phyloP scores from a whole-genome alignment of 2,888 invertebrate genomes.

The Acronicta aceris region DNA sequence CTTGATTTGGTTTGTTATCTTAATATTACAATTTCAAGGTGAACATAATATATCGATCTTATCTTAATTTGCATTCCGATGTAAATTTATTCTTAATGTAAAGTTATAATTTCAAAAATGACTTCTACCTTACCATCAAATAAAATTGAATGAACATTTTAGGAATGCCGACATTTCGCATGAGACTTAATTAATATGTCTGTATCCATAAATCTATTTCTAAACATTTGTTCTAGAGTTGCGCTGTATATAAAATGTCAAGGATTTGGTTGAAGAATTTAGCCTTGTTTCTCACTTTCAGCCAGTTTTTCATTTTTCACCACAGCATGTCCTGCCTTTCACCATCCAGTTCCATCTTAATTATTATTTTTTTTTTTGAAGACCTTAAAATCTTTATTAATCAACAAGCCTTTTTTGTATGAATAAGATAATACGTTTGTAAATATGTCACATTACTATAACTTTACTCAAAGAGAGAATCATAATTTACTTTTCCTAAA shows the following conservation, averaged over 20 bases:
- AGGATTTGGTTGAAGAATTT: conserved; percentile 17
- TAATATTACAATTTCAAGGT: conserved; percentile 39
- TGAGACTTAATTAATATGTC: too few species aligned
- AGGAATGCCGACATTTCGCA: too few species aligned
- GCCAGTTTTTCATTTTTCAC: neutral
- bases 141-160: too few species aligned
- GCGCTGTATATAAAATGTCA: conserved; percentile 19
- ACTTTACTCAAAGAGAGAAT: neutral
- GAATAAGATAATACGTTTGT: neutral
- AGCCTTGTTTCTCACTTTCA: neutral
- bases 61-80: conserved; percentile 27
- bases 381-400: neutral
- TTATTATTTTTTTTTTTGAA: neutral
- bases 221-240: too few species aligned
- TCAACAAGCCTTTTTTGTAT: neutral
- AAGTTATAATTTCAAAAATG: too few species aligned
- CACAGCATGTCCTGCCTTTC: too few species aligned
- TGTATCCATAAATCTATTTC: too few species aligned
- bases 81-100: too few species aligned
- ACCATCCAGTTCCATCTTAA: too few species aligned
- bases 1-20: conserved; percentile 31
- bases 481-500: neutral
- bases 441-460: conserved; percentile 1
- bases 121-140: too few species aligned
- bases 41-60: conserved; percentile 8